phyloP scores from a whole-genome alignment of 2,888 invertebrate genomes.

The Pardosa pseudoannulata region DNA sequence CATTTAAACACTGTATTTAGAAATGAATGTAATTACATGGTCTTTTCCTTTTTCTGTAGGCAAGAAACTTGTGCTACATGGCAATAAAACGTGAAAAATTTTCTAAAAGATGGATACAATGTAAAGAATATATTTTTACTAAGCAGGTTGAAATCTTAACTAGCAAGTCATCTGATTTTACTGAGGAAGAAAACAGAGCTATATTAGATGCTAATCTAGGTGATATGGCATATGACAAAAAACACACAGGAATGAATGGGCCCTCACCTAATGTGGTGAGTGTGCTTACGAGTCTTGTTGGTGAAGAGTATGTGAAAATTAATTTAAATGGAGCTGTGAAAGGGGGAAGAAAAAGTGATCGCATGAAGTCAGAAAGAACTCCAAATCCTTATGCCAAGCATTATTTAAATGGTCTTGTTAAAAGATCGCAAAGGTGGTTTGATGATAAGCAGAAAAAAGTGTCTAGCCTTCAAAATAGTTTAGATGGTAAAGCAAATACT shows the following conservation, averaged over 20 bases:
- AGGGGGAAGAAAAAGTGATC: conserved; percentile 27
- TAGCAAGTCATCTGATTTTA: conserved; percentile 76
- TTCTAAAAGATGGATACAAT: conserved; percentile 86
- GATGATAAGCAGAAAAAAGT: conserved; percentile 26
- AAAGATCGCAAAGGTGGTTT: conserved; percentile 53
- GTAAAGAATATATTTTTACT: conserved; percentile 91
- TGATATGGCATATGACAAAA: conserved; percentile 88
- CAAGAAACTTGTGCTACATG: conserved; percentile 96
- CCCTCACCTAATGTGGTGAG: conserved; percentile 54
- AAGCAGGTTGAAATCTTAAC: conserved; percentile 88
- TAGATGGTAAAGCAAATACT: conserved; percentile 20
- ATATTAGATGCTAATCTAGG: conserved; percentile 94
- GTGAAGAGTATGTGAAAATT: conserved; percentile 29
- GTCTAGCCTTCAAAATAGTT: background rate
- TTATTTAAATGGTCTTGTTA: conserved; percentile 83
- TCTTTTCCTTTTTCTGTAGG: conserved; percentile 61
- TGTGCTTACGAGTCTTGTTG: conserved; percentile 53
- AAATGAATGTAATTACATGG: too few relatives aligned
- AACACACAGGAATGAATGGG: conserved; percentile 36
- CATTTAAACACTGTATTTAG: too few relatives aligned
- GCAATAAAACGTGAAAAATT: conserved; percentile 95
- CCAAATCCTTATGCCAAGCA: conserved; percentile 85
- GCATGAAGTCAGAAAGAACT: conserved; percentile 13
- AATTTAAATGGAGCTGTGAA: conserved; percentile 30
- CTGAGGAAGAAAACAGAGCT: conserved; percentile 82